Evolutionary conservation across 2,113 vertebrate species (phyloP).

Genomic region (Centropus bengalensis): DNA sequence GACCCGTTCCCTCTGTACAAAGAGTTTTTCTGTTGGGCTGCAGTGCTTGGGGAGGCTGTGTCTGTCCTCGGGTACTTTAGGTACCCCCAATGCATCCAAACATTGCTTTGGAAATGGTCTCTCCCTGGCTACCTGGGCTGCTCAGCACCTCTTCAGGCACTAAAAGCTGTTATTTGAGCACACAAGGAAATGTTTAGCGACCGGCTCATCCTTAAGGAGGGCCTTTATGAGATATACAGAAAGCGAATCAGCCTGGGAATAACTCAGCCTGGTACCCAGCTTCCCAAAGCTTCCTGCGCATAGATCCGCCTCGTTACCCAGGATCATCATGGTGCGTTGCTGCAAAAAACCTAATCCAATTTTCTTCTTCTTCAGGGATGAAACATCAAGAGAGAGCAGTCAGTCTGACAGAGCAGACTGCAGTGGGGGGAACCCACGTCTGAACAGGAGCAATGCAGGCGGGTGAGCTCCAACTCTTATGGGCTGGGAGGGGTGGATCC

Average conservation of each 20-base stretch:
- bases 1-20: neutral
- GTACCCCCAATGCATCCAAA: neutral
- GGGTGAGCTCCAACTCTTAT: accelerated
- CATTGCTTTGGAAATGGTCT: neutral
- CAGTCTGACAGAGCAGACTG: neutral
- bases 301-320: neutral
- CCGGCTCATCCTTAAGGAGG: neutral
- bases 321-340: neutral
- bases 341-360: constrained; percentile 1
- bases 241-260: neutral
- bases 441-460: neutral
- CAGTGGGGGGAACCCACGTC: neutral
- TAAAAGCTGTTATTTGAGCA: neutral
- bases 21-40: neutral
- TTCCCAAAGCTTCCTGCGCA: neutral
- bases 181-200: neutral
- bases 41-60: neutral
- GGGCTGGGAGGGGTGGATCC: neutral
- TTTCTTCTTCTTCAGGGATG: constrained; percentile 28
- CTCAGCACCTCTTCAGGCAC: neutral
- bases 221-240: neutral
- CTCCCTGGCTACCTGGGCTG: neutral
- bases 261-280: neutral
- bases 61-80: neutral
- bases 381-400: neutral